Conservation (phyloP, 2,888 invertebrate species). For the Teleogryllus oceanicus region DNA sequence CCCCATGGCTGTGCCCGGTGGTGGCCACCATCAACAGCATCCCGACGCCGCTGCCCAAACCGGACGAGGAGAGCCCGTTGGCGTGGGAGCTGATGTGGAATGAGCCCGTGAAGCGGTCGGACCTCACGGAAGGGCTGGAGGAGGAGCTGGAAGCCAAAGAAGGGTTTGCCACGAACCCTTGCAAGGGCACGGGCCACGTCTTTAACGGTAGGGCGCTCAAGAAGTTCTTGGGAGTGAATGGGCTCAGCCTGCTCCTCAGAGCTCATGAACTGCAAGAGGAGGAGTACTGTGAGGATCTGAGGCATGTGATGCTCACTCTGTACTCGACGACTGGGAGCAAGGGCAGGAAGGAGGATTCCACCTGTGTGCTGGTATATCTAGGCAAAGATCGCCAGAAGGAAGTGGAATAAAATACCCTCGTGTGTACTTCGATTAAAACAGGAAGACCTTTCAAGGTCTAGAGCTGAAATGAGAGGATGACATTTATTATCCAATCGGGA, state of each 20-base stretch:
- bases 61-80: conserved; percentile 64
- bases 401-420: too few species aligned
- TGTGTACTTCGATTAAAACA: too few species aligned
- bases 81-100: conserved; percentile 81
- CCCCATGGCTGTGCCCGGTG: conserved; percentile 62
- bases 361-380: background rate
- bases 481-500: too few species aligned
- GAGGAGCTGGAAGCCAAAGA: conserved; percentile 57
- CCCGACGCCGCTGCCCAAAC: conserved; percentile 61
- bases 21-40: conserved; percentile 62
- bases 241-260: conserved; percentile 65
- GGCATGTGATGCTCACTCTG: background rate
- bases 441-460: too few species aligned
- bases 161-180: conserved; percentile 64
- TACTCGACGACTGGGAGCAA: background rate
- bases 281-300: conserved; percentile 52
- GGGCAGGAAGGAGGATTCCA: background rate
- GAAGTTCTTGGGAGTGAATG: conserved; percentile 62
- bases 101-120: conserved; percentile 59
- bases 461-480: too few species aligned
- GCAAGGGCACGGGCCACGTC: conserved; percentile 69
- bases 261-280: conserved; percentile 71
- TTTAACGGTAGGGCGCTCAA: conserved; percentile 67
- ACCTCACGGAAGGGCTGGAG: conserved; percentile 50
- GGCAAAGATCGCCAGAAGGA: background rate